Percentiles rank a stretch among this genome's conserved stretches.
Evolutionary conservation across 2,113 vertebrate species (phyloP).

Genomic region (Loxodonta africana): DNA sequence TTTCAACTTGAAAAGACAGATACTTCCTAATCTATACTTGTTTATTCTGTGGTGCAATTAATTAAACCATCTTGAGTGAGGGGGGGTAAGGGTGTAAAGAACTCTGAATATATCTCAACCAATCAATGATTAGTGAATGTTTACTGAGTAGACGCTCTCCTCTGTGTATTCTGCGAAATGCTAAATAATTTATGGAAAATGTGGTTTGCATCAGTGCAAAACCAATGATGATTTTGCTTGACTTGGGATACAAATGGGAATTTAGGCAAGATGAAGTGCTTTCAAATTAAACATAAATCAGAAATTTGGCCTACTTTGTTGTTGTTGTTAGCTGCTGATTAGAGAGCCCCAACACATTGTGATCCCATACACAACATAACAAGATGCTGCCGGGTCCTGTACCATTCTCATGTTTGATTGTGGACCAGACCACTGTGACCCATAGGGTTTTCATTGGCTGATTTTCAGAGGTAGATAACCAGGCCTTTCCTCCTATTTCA

Average conservation of each 20-base stretch:
- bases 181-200: neutral
- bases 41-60: neutral
- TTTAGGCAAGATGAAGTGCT: neutral
- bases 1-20: neutral
- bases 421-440: neutral
- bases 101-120: neutral
- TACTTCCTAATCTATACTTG: neutral
- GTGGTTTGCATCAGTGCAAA: neutral
- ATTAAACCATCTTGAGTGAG: neutral
- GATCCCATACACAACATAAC: neutral
- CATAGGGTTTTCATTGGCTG: neutral
- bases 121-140: neutral
- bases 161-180: neutral
- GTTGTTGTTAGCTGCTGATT: neutral
- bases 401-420: neutral
- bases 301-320: neutral
- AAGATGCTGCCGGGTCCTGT: neutral
- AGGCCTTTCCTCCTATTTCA: neutral
- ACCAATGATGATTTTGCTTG: neutral
- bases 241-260: neutral
- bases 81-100: neutral
- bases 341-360: neutral
- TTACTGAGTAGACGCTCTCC: neutral
- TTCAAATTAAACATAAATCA: conserved; percentile 47
- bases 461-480: neutral